Conservation (phyloP, 2,888 invertebrate genomes). For the Nomada hirtipes region DNA sequence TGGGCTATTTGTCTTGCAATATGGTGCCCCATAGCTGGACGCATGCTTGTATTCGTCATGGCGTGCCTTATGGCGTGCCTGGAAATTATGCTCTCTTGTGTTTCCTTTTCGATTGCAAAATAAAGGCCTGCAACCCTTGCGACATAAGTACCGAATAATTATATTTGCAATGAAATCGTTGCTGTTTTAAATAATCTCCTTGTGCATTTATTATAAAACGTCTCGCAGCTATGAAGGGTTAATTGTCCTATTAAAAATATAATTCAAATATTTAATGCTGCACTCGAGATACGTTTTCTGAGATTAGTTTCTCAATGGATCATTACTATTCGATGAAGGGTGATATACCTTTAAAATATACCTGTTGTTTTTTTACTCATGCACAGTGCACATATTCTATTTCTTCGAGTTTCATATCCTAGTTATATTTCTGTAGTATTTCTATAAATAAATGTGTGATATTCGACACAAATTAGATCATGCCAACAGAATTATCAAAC, state of each 20-base stretch:
- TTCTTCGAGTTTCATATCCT: too few relatives aligned
- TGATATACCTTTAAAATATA: too few relatives aligned
- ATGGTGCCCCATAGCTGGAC: slow-evolving; percentile 11
- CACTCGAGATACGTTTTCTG: slow-evolving; percentile 13
- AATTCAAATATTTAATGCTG: neutral
- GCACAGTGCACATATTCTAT: too few relatives aligned
- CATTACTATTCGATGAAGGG: neutral
- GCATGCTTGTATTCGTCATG: slow-evolving; percentile 30
- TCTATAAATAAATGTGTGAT: neutral
- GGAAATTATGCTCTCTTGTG: slow-evolving; percentile 16
- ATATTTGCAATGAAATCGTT: neutral
- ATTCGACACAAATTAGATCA: neutral
- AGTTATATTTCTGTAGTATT: too few relatives aligned
- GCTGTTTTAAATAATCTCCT: too few relatives aligned
- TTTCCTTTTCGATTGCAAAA: slow-evolving; percentile 25
- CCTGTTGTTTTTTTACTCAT: too few relatives aligned
- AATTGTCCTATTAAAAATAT: neutral
- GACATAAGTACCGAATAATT: too few relatives aligned
- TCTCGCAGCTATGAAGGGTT: neutral
- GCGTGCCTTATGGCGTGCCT: slow-evolving; percentile 12
- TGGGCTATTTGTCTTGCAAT: slow-evolving; percentile 23
- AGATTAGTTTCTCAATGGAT: neutral
- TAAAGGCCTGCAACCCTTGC: neutral
- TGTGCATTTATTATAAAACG: neutral
- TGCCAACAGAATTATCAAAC: neutral